Conservation (phyloP, 2,888 invertebrate species). For the Eustalomyia histrio region DNA sequence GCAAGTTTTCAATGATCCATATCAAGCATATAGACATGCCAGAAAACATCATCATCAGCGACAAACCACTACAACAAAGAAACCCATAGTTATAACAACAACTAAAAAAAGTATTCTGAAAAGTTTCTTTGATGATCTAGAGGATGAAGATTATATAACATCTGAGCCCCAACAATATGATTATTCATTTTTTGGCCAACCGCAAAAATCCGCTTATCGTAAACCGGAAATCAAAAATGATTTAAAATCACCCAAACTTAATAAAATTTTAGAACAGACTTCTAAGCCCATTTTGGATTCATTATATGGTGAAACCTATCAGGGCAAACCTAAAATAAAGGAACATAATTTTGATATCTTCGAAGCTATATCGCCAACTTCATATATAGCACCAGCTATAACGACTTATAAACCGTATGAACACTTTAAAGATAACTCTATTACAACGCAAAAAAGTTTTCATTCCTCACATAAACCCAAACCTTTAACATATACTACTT, state of each 20-base stretch:
- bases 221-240: slow-evolving; percentile 18
- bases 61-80: slow-evolving; percentile 21
- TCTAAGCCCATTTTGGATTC: slow-evolving; percentile 9
- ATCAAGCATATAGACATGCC: slow-evolving; percentile 59
- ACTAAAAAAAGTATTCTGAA: slow-evolving; percentile 21
- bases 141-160: slow-evolving; percentile 41
- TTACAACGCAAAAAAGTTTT: slow-evolving; percentile 27
- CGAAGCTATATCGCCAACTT: slow-evolving; percentile 18
- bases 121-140: slow-evolving; percentile 47
- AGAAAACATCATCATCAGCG: slow-evolving; percentile 41
- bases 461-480: slow-evolving; percentile 14
- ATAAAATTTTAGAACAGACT: slow-evolving; percentile 40
- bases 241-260: slow-evolving; percentile 29
- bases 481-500: slow-evolving; percentile 7
- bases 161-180: slow-evolving; percentile 33
- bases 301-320: slow-evolving; percentile 27
- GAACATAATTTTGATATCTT: slow-evolving; percentile 42
- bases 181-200: slow-evolving; percentile 30
- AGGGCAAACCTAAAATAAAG: slow-evolving; percentile 45
- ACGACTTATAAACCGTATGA: slow-evolving; percentile 47
- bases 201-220: slow-evolving; percentile 27
- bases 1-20: slow-evolving; percentile 61
- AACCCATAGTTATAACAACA: neutral
- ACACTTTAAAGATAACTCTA: slow-evolving; percentile 5
- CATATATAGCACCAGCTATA: slow-evolving; percentile 18